Percentiles rank a stretch among this genome's conserved stretches.
phyloP scores from a whole-genome alignment of 2,888 invertebrate genomes.

The Paralinhomoeus sp. region DNA sequence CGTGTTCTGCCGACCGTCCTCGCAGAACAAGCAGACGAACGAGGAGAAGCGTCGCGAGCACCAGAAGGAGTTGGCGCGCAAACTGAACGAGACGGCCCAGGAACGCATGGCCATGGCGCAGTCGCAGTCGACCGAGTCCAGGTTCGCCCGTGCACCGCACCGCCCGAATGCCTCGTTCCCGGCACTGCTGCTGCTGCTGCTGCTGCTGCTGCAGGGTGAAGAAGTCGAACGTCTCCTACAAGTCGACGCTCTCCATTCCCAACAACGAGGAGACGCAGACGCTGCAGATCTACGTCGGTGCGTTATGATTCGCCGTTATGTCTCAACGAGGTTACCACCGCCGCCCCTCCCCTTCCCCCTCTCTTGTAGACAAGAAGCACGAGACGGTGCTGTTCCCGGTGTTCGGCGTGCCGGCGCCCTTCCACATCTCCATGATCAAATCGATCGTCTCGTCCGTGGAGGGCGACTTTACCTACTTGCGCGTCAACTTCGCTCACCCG shows the following conservation, averaged over 20 bases:
- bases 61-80: constrained; percentile 72
- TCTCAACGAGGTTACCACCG: background rate
- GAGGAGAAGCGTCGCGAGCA: constrained; percentile 92
- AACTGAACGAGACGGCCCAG: constrained; percentile 72
- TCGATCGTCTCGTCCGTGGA: constrained; percentile 69
- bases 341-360: background rate
- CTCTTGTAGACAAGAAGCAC: constrained; percentile 57
- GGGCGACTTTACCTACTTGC: constrained; percentile 90
- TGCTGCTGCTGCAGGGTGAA: constrained; percentile 54
- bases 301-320: constrained; percentile 22
- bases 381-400: constrained; percentile 85
- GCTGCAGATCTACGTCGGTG: constrained; percentile 75
- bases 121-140: constrained; percentile 21
- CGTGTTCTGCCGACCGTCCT: too few species aligned
- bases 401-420: constrained; percentile 83
- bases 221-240: constrained; percentile 85
- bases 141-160: too few species aligned
- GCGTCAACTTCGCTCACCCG: constrained; percentile 92
- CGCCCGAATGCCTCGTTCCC: too few species aligned
- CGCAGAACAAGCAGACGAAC: constrained; percentile 52
- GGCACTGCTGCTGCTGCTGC: too few species aligned
- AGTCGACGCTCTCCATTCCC: constrained; percentile 70
- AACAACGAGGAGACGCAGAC: constrained; percentile 80
- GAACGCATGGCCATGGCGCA: constrained; percentile 64
- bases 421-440: constrained; percentile 94